Evolutionary conservation across 2,113 vertebrate species (phyloP).

Genomic region (Rhagologus leucostigma): DNA sequence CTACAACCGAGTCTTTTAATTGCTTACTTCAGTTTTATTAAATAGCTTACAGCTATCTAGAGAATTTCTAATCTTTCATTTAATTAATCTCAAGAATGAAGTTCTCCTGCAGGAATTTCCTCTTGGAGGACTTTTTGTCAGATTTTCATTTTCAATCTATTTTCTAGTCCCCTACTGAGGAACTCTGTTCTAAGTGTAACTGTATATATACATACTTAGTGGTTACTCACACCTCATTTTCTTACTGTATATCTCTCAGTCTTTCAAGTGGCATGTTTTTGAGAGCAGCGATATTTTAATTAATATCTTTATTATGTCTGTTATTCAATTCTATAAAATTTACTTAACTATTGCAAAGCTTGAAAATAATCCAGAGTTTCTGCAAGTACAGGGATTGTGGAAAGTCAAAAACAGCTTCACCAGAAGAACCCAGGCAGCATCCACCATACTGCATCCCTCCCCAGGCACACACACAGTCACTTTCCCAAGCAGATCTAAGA

Average conservation of each 20-base stretch:
- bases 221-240: neutral
- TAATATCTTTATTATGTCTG: neutral
- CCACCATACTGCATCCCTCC: neutral
- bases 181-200: neutral
- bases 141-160: slow-evolving; percentile 12
- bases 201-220: neutral
- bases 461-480: neutral
- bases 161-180: neutral
- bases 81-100: slow-evolving; percentile 61
- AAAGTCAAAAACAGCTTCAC: neutral
- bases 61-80: slow-evolving; percentile 53
- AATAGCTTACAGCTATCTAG: slow-evolving; percentile 55
- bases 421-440: neutral
- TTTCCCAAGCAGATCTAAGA: neutral
- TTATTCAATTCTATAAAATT: neutral
- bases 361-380: neutral
- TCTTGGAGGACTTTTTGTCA: neutral
- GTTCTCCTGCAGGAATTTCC: slow-evolving; percentile 44
- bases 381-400: neutral
- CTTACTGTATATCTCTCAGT: neutral
- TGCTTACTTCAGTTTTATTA: slow-evolving; percentile 60
- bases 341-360: neutral
- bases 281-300: neutral
- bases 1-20: slow-evolving; percentile 18
- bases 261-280: neutral